Evolutionary conservation across 1,140 invertebrate species (phyloP), one percentile per base, ranked within the genome.

Genomic region (Argopecten irradians): DNA sequence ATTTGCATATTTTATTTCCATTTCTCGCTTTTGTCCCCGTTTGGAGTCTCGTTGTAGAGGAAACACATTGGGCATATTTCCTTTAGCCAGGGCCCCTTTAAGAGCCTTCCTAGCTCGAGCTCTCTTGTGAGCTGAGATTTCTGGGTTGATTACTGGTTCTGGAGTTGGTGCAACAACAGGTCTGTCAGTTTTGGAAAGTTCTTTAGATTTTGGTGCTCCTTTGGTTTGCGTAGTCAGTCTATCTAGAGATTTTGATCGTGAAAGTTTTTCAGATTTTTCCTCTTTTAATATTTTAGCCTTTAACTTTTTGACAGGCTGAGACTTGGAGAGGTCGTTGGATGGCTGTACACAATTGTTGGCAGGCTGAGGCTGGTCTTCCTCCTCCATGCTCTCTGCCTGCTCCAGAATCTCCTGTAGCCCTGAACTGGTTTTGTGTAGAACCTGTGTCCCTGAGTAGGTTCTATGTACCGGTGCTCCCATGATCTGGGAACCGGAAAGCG

Each of bases 1-100:
- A 85, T 88, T 92, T 82, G 92, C 92, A 89, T 91, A 92, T 90
- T 92, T 92, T n/a, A 92, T 85, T 43, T 91, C 86, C 32, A 46
- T 87, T 88, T 55, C 93, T 34, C 32, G 93, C 93, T 89, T 91
- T 92, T 87, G 90, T 87, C 35, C 71, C 28, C 46, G 84, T 86
- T 39, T 83, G 86, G 34, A 82, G 34, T 83, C 35, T 13, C 86
- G 13, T 89, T 88, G 46, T 41, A 13, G 86, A 87, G 87, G 82
- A 55, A 71, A 71, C 0, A 71, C 55, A 71, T 71, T 22, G n/a
- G 55, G 55, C 55, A 71, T 71, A 28, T n/a, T 71, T 5, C n/a
- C n/a, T n/a, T 71, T 71, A 71, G 2, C n/a, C 2, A 71, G 55
- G 55, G 55, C 55, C 55, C 55, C 55, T 71, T 71, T 71, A 7